A percentile compares a stretch with the other conserved stretches of the same genome.
Evolutionary conservation across 37 sponge, comb jelly and placozoan genomes (phyloP).

Genomic region (Crambe crambe): DNA sequence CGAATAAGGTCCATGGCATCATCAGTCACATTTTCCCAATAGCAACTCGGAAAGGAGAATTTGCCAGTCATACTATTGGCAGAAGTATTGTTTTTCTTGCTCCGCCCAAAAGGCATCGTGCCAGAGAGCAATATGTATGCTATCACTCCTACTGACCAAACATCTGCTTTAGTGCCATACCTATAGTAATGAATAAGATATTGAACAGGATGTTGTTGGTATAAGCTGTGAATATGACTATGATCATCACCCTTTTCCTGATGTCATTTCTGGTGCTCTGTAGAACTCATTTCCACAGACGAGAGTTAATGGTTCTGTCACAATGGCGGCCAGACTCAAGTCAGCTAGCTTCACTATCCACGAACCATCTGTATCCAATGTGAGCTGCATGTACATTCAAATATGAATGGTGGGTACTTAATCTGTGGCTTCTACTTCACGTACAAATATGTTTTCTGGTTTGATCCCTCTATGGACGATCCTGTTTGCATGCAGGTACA

Average conservation of each 20-base stretch:
- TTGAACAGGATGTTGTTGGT: background rate
- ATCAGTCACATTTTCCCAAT: constrained; percentile 16
- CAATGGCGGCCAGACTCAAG: constrained; percentile 64
- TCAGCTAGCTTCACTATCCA: constrained; percentile 74
- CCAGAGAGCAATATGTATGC: constrained; percentile 80
- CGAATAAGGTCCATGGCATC: constrained; percentile 70
- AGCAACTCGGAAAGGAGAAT: constrained; percentile 15
- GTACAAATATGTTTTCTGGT: constrained; percentile 84
- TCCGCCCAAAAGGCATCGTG: constrained; percentile 70
- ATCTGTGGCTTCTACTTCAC: background rate
- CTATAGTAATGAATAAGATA: constrained; percentile 19
- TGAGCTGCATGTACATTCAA: background rate
- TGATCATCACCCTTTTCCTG: constrained; percentile 67
- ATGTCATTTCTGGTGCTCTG: constrained; percentile 83
- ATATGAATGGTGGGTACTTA: background rate
- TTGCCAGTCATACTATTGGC: constrained; percentile 11
- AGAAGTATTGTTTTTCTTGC: background rate
- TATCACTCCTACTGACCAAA: constrained; percentile 90
- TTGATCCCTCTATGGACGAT: constrained; percentile 80
- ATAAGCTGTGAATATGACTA: background rate
- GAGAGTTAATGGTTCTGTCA: constrained; percentile 69
- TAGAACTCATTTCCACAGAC: constrained; percentile 74
- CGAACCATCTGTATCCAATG: constrained; percentile 16
- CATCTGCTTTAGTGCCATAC: constrained; percentile 80
- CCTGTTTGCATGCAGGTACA: constrained; percentile 80